Evolutionary conservation across 2,113 vertebrate species (phyloP).

Genomic region (Paratilapia polleni): DNA sequence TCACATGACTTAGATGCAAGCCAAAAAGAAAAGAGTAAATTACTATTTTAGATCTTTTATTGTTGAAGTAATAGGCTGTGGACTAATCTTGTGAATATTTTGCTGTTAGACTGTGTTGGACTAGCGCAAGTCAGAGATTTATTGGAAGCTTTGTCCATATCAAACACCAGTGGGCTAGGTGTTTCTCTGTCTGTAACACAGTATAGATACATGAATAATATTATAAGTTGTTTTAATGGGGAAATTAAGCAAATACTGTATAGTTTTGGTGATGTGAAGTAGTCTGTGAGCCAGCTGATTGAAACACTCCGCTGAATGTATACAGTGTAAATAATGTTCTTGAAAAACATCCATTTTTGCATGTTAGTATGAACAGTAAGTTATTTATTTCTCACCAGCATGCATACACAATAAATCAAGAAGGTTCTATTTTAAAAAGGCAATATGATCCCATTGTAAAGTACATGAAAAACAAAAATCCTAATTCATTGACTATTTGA

Average conservation of each 20-base stretch:
- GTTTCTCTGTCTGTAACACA: not conserved
- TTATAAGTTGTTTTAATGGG: not conserved
- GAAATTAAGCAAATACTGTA: not conserved
- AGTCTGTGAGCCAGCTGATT: not conserved
- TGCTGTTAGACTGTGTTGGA: not conserved
- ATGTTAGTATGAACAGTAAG: slow-evolving; percentile 10
- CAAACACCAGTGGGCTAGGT: not conserved
- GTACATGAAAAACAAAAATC: not conserved
- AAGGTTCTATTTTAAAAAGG: slow-evolving; percentile 29
- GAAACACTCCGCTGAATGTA: not conserved
- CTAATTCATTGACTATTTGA: not conserved
- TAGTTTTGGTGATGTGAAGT: slow-evolving; percentile 9
- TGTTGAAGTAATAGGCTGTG: not conserved
- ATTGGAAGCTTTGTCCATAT: not conserved
- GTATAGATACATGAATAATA: not conserved
- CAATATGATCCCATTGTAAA: not conserved
- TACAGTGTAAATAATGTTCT: slow-evolving; percentile 5
- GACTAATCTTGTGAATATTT: not conserved
- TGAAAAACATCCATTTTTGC: slow-evolving; percentile 13
- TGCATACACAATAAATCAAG: not conserved
- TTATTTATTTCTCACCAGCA: slow-evolving; percentile 44
- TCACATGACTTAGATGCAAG: no score
- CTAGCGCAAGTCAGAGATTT: not conserved
- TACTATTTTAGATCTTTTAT: no score
- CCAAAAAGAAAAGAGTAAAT: no score